Evolutionary conservation across 2,113 vertebrate species (phyloP), one percentile per base, ranked within the genome.

Genomic region (Rhagologus leucostigma): DNA sequence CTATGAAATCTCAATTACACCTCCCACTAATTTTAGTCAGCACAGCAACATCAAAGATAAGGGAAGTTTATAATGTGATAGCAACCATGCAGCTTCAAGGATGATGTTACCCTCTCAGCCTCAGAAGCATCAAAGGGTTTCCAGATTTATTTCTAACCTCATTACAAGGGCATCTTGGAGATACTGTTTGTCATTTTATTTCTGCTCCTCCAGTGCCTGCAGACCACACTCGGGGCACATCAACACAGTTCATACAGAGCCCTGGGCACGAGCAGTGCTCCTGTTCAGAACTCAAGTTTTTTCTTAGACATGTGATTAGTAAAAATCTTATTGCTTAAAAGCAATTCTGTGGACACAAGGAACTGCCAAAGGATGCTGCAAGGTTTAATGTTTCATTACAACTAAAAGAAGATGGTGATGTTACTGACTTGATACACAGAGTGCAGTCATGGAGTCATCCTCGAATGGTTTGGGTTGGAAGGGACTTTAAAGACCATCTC

Each of bases 211-310:
- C 7, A 29, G 17, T 26, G 68, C 41, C 42, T 14, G 3, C n/a
- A 70, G 19, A 13, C 33, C 17, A 41, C 44, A 22, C 32, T n/a
- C 3, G 0, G 2, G 0, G 46, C 37, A 35, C 21, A 47, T 24
- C 57, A n/a, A 3, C 1, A 6, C 0, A 5, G 47, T 5, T 42
- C 30, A 15, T 2, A 29, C 22, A 46, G 32, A 69, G 16, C 60
- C 60, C 4, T 30, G 13, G 19, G 30, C 22, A 21, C 0, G 0
- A 70, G 47, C 46, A 81, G 11, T 7, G 70, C 69, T 74, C 35
- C 37, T 2, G 1, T 47, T 23, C 75, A 56, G n/a, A 69, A 69
- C 16, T 74, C 55, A 57, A 15, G 24, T 3, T 87, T 77, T 77
- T 87, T 33, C 29, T 39, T 46, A 46, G 9, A 5, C 32, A 35